Evolutionary conservation across 2,797 vertebrate species (phyloP), one percentile per base, ranked within the genome.

Genomic region (Ptychadena robeensis): DNA sequence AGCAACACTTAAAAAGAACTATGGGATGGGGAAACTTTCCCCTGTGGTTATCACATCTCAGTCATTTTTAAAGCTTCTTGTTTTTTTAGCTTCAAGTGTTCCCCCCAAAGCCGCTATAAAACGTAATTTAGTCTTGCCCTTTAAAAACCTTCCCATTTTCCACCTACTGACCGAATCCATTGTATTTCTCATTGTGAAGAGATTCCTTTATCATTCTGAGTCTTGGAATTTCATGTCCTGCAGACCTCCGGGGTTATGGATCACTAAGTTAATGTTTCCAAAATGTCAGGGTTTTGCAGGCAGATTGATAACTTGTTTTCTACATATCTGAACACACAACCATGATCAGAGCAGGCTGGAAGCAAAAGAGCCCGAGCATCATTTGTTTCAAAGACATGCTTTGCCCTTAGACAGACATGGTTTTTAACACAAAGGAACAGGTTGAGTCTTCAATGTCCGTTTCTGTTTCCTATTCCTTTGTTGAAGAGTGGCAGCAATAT

Each of bases 261-360:
- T 85, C 83, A 85, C 83, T 81, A 85, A 81, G 57, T 85, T 85
- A 81, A 85, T 85, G 83, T 85, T 85, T 81, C 83, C 78, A 76
- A 85, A 85, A 81, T 85, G 83, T 85, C 83, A 85, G 83, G 57
- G 38, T 71, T 76, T 72, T 28, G 25, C 66, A 64, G 72, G 31
- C 71, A 85, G 83, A 85, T 85, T 85, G 83, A 85, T 85, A 85
- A 85, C 78, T 85, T 85, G 83, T 85, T 85, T 85, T 85, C 66
- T 65, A 72, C 72, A 81, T 85, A 78, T 85, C 83, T 85, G 78
- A 85, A 85, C 78, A 84, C 70, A 81, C 57, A 80, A 37, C 83
- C 78, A 85, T 81, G 72, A 76, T 71, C 35, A 65, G 57, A 71
- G 83, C 57, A 81, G 31, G 72, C 83, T 85, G 59, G 64, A 85